A percentile compares a stretch with the other conserved stretches of the same genome.
Evolutionary conservation across 2,113 vertebrate genomes (phyloP).

Genomic region (Catagonus wagneri): DNA sequence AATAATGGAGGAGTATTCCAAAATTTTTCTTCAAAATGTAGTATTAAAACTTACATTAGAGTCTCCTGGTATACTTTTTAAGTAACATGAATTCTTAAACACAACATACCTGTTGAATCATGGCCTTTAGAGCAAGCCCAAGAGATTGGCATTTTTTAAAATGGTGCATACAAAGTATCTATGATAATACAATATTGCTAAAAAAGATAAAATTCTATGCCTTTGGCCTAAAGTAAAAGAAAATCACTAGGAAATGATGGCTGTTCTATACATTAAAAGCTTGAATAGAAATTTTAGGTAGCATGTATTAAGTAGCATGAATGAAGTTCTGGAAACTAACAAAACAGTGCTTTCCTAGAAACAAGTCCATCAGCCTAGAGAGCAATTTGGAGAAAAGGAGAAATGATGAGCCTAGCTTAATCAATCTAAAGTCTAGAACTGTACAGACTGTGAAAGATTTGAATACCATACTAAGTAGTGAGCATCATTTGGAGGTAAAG

Average conservation of each 20-base stretch:
- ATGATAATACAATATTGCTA: background rate
- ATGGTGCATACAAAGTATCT: background rate
- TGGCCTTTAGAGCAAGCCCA: background rate
- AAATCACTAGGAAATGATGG: background rate
- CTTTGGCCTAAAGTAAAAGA: background rate
- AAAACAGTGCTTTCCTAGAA: background rate
- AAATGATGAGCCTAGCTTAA: background rate
- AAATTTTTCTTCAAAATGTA: background rate
- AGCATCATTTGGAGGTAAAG: background rate
- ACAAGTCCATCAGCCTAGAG: background rate
- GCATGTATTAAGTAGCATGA: too few relatives aligned
- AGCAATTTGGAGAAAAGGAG: background rate
- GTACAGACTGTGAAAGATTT: background rate
- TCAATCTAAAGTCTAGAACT: background rate
- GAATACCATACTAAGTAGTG: background rate
- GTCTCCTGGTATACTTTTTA: background rate
- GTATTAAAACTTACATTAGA: background rate
- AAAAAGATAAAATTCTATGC: background rate
- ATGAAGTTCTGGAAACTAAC: background rate
- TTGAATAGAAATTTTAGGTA: background rate
- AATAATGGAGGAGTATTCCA: background rate
- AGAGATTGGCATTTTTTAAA: background rate
- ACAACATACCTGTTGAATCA: background rate
- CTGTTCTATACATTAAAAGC: background rate
- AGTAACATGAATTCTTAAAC: background rate